Evolutionary conservation across 2,113 vertebrate genomes (phyloP), one percentile per base, ranked within the genome.

Genomic region (Choloepus hoffmanni): DNA sequence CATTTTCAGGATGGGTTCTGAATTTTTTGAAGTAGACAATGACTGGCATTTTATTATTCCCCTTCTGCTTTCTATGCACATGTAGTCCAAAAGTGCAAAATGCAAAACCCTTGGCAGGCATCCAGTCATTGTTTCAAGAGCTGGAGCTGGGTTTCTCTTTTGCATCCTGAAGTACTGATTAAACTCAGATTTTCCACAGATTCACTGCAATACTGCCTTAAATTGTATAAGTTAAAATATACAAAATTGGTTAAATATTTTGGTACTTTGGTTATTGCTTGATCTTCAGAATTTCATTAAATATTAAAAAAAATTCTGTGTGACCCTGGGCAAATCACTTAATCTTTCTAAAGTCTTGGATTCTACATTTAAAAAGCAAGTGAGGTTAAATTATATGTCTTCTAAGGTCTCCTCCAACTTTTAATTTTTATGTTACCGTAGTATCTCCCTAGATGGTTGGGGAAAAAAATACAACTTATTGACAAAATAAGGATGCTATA

Each of bases 21-120:
- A 94, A 62, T 89, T 94, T 74, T 96, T 94, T 92, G 65, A 76
- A 83, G 72, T 40, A 63, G 86, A 81, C 85, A 90, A 84, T 50
- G 85, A 73, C 58, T 67, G 89, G 45, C 63, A 30, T 77, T 97
- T 93, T 65, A 68, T 68, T 48, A 55, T 85, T 13, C 4, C 5
- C 24, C 5, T 68, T 73, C 19, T 94, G 84, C 87, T 92, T 77
- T 91, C 79, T 50, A 19, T 63, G 85, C 74, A 60, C 67, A 36
- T 23, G 48, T 33, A 53, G 50, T 83, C 89, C 60, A 72, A 50
- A 84, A 81, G 60, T 28, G 33, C 33, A 65, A 58, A 72, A 50
- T 43, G 81, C 13, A 76, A 82, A 67, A 58, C 40, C 40, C 36
- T 48, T 72, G 85, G 78, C 33, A 15, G 19, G 24, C 23, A 24